A percentile compares a stretch with the other conserved stretches of the same genome.
Conservation (phyloP, 1,140 invertebrate genomes). For the Drosophila virilis region DNA sequence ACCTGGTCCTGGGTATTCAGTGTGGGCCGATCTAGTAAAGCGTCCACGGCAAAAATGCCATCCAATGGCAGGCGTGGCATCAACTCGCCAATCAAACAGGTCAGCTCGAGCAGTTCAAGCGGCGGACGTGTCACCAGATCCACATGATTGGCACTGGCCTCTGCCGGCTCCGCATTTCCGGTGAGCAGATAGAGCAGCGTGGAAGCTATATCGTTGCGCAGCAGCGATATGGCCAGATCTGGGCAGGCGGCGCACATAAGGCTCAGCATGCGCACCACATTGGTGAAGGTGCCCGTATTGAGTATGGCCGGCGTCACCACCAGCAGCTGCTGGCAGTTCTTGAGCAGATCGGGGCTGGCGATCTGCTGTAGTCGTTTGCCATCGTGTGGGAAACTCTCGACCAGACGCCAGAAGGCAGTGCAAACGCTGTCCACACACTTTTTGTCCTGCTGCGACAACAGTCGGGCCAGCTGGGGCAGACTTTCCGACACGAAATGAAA, state of each 20-base stretch:
- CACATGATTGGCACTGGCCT: conserved; percentile 86
- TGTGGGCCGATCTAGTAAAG: conserved; percentile 91
- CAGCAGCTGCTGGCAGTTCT: conserved; percentile 96
- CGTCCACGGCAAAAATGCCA: conserved; percentile 97
- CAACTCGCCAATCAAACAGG: conserved; percentile 96
- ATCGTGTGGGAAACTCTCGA: conserved; percentile 98
- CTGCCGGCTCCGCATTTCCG: conserved; percentile 88
- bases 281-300: conserved; percentile 97
- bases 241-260: conserved; percentile 98
- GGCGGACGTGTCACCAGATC: conserved; percentile 95
- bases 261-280: conserved; percentile 97
- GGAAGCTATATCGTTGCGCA: conserved; percentile 97
- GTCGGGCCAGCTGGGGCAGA: conserved; percentile 92
- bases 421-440: conserved; percentile 99
- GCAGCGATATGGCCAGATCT: conserved; percentile 94
- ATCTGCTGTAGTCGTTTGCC: conserved; percentile 96
- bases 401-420: conserved; percentile 96
- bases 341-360: conserved; percentile 95
- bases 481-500: conserved; percentile 96
- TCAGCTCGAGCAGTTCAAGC: conserved; percentile 98
- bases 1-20: conserved; percentile 90
- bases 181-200: conserved; percentile 96
- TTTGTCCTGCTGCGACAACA: conserved; percentile 97
- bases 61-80: conserved; percentile 97
- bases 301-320: conserved; percentile 96